Conservation (phyloP, 2,797 vertebrate species). For the Lagodon rhomboides region DNA sequence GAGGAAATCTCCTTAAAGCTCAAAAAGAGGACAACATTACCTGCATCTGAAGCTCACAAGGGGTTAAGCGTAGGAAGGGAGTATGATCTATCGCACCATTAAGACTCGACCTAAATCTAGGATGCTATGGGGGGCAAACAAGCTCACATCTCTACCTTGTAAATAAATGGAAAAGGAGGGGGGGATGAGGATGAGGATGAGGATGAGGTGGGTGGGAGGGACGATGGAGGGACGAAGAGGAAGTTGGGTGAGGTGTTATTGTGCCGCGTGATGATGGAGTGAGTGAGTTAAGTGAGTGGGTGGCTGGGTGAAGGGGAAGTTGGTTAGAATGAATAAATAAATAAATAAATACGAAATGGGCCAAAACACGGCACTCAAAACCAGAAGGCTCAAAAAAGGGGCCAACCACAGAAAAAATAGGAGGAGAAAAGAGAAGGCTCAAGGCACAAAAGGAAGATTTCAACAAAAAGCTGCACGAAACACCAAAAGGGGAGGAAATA, state of each 20-base stretch:
- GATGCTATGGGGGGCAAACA: slow-evolving; percentile 25
- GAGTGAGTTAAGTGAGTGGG: slow-evolving; percentile 76
- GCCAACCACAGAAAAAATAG: slow-evolving; percentile 73
- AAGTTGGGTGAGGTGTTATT: slow-evolving; percentile 71
- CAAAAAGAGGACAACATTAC: background rate
- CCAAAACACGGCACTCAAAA: slow-evolving; percentile 81
- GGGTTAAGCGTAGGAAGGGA: slow-evolving; percentile 24
- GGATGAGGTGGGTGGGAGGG: slow-evolving; percentile 49
- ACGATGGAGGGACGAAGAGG: slow-evolving; percentile 64
- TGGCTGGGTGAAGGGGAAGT: slow-evolving; percentile 63
- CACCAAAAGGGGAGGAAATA: slow-evolving; percentile 77
- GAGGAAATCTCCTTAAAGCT: background rate
- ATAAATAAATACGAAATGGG: slow-evolving; percentile 49
- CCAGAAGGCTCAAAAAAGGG: slow-evolving; percentile 67
- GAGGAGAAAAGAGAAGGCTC: slow-evolving; percentile 69
- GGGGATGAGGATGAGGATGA: slow-evolving; percentile 23
- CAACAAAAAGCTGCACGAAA: slow-evolving; percentile 82
- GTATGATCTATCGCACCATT: slow-evolving; percentile 47
- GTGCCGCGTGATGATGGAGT: slow-evolving; percentile 70
- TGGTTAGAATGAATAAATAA: slow-evolving; percentile 47
- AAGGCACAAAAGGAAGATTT: slow-evolving; percentile 78
- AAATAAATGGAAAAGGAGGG: slow-evolving; percentile 38
- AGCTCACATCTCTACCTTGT: slow-evolving; percentile 48
- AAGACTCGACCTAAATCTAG: slow-evolving; percentile 47
- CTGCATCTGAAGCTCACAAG: slow-evolving; percentile 25